These are phyloP conservation scores for Scaptomyza tumidula DNA, from an alignment of 2,888 invertebrate genomes.

Conservation along the genomic window DNA sequence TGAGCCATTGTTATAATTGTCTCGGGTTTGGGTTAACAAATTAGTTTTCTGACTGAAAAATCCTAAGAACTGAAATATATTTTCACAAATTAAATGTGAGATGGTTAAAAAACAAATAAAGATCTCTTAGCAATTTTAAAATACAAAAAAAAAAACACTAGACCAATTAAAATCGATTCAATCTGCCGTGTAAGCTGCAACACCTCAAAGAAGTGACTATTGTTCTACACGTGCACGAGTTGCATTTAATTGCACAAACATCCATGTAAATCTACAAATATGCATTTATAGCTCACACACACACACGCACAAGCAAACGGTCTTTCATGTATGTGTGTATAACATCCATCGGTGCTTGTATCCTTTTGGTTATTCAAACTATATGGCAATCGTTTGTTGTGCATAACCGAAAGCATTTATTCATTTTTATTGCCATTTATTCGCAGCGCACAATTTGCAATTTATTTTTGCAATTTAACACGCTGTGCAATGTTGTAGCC, in stretches of 20 bases:
- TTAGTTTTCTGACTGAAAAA: slow-evolving; percentile 10
- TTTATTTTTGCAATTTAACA: slow-evolving; percentile 81
- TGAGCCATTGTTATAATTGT: slow-evolving; percentile 30
- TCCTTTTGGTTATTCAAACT: slow-evolving; percentile 63
- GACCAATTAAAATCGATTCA: slow-evolving; percentile 41
- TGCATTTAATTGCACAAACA: not conserved
- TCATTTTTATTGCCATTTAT: slow-evolving; percentile 79
- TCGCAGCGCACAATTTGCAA: slow-evolving; percentile 71
- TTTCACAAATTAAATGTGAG: not conserved
- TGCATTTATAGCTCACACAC: slow-evolving; percentile 2
- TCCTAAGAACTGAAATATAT: not conserved
- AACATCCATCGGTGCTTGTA: slow-evolving; percentile 25
- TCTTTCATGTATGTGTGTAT: not conserved
- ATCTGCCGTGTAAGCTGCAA: slow-evolving; percentile 54
- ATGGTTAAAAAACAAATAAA: not conserved
- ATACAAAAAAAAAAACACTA: slow-evolving; percentile 8
- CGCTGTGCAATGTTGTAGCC: slow-evolving; percentile 49
- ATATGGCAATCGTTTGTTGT: slow-evolving; percentile 49
- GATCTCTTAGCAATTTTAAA: not conserved
- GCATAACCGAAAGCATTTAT: slow-evolving; percentile 75
- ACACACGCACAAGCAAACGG: not conserved
- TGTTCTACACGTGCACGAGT: slow-evolving; percentile 15
- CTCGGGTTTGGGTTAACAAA: slow-evolving; percentile 12
- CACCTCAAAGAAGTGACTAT: slow-evolving; percentile 61
- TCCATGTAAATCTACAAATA: not conserved